Evolutionary conservation across 2,888 invertebrate species (phyloP).

Genomic region (Drosophila phalerata): DNA sequence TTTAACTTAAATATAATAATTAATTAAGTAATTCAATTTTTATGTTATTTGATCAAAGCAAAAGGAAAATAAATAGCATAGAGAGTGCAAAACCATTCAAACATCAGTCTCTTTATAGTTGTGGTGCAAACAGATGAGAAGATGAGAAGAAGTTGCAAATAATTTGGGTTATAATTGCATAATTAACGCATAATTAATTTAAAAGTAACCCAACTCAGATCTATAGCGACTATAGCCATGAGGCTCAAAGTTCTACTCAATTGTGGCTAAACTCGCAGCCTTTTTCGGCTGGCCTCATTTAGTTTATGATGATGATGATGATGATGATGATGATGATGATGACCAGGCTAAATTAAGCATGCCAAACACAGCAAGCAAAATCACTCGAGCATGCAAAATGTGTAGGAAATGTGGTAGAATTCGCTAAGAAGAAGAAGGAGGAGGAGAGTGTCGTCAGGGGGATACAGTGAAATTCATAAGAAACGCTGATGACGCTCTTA

Average conservation of each 20-base stretch:
- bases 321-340: constrained; percentile 33
- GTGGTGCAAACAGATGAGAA: background rate
- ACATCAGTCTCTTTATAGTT: background rate
- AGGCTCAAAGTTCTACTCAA: constrained; percentile 6
- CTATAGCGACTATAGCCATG: background rate
- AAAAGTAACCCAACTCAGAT: constrained; percentile 47
- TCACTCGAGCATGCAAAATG: constrained; percentile 64
- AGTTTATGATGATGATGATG: constrained; percentile 21
- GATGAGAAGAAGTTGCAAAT: background rate
- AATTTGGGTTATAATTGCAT: constrained; percentile 63
- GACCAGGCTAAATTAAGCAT: constrained; percentile 65
- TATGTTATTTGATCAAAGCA: too few relatives aligned
- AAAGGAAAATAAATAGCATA: too few relatives aligned
- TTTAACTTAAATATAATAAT: too few relatives aligned
- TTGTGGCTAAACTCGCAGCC: constrained; percentile 16
- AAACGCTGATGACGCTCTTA: constrained; percentile 74
- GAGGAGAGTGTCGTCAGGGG: background rate
- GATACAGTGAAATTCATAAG: constrained; percentile 34
- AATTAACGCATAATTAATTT: constrained; percentile 78
- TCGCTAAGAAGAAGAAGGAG: background rate
- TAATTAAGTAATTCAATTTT: too few relatives aligned
- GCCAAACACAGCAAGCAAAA: constrained; percentile 57
- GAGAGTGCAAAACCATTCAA: too few relatives aligned
- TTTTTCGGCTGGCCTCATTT: background rate
- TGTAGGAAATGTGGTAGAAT: background rate